These are phyloP conservation scores for Eumacrocentrus americanus DNA, from an alignment of 2,888 invertebrate species.

Conservation along the genomic window DNA sequence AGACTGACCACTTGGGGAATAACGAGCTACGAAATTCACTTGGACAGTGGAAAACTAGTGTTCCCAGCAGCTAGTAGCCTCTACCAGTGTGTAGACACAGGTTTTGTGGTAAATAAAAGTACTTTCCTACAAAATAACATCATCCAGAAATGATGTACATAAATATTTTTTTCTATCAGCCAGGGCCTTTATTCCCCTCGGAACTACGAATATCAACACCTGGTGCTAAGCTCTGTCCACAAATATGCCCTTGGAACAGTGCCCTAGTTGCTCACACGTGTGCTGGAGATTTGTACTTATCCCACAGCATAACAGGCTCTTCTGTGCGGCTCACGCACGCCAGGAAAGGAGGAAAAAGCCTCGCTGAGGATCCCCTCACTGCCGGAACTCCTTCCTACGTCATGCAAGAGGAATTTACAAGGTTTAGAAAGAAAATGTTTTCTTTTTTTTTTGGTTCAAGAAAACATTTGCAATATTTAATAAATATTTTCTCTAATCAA, in stretches of 20 bases:
- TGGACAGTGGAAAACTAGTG: conserved; percentile 81
- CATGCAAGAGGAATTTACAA: conserved; percentile 93
- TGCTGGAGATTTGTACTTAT: conserved; percentile 90
- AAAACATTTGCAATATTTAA: too few species aligned
- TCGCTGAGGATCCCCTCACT: conserved; percentile 83
- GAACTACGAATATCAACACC: conserved; percentile 70
- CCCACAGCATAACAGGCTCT: conserved; percentile 71
- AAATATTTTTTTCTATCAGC: conserved; percentile 61
- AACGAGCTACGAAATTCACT: conserved; percentile 89
- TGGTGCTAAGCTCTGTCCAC: conserved; percentile 78
- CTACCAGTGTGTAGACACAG: conserved; percentile 82
- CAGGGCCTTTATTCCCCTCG: conserved; percentile 71
- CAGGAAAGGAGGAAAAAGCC: conserved; percentile 70
- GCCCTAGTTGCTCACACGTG: conserved; percentile 89
- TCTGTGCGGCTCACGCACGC: conserved; percentile 76
- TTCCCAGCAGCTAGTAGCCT: conserved; percentile 90
- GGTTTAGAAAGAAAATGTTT: conserved; percentile 39
- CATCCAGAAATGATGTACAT: neutral
- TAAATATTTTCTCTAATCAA: too few species aligned
- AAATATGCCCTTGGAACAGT: conserved; percentile 80
- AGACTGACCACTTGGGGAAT: conserved; percentile 92
- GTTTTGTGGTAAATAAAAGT: conserved; percentile 69
- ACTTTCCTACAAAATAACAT: too few species aligned
- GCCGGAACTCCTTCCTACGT: conserved; percentile 98
- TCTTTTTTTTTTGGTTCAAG: neutral